phyloP scores from a whole-genome alignment of 1,140 invertebrate species.

The Dreissena polymorpha region DNA sequence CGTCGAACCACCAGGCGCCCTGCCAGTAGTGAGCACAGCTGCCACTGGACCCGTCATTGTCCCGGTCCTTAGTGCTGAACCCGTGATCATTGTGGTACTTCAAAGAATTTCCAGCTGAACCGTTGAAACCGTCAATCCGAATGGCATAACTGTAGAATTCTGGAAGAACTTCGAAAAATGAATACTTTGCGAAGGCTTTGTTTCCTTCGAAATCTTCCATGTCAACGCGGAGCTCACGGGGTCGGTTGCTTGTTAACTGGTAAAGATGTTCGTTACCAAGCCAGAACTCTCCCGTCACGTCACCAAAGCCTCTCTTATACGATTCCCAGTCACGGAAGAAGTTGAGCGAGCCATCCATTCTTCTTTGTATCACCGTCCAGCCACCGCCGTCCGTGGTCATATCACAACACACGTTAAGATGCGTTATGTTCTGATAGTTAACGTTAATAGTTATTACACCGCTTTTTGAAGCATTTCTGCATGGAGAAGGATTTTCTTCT shows the following conservation, averaged over 20 bases:
- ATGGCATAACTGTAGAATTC: constrained; percentile 17
- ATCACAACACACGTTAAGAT: constrained; percentile 16
- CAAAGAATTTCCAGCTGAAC: constrained; percentile 31
- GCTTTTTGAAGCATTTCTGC: too few species aligned
- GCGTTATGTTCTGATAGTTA: too few species aligned
- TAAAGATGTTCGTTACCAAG: constrained; percentile 57
- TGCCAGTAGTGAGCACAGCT: constrained; percentile 14
- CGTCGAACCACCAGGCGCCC: constrained; percentile 42
- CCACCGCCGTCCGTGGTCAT: constrained; percentile 28
- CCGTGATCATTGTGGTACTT: background rate
- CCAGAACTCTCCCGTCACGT: constrained; percentile 84
- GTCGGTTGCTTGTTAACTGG: constrained; percentile 6
- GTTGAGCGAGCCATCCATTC: constrained; percentile 87
- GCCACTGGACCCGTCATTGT: background rate
- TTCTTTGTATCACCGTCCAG: constrained; percentile 84
- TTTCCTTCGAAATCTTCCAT: constrained; percentile 42
- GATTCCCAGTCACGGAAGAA: constrained; percentile 96
- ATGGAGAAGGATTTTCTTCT: too few species aligned
- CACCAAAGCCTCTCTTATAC: constrained; percentile 96
- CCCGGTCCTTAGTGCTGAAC: constrained; percentile 23
- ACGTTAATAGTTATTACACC: too few species aligned
- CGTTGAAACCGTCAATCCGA: constrained; percentile 34
- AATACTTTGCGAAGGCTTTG: constrained; percentile 32
- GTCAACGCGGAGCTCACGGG: constrained; percentile 48
- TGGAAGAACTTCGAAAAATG: constrained; percentile 31